These are phyloP conservation scores for Pteruthius melanotis DNA, from an alignment of 2,113 vertebrate species.

Conservation along the genomic window DNA sequence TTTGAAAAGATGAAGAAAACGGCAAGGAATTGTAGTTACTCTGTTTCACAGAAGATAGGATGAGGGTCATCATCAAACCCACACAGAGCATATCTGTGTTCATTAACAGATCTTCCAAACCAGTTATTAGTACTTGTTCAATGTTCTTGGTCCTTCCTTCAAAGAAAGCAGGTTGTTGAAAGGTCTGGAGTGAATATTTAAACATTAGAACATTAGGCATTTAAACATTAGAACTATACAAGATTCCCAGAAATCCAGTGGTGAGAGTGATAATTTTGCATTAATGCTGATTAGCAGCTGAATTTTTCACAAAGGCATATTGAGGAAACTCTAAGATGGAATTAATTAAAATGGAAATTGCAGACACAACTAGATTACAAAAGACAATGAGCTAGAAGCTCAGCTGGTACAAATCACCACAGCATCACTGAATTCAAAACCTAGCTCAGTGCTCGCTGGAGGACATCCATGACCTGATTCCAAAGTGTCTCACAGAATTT, in stretches of 20 bases:
- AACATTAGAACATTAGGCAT: background rate
- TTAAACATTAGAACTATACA: background rate
- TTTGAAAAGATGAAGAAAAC: background rate
- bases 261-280: background rate
- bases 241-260: background rate
- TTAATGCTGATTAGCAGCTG: background rate
- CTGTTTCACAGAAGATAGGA: rapidly evolving
- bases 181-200: background rate
- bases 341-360: slow-evolving; percentile 31
- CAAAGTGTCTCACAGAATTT: background rate
- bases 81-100: background rate
- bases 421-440: background rate
- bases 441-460: background rate
- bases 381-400: slow-evolving; percentile 2
- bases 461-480: background rate
- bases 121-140: background rate
- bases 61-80: background rate
- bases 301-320: background rate
- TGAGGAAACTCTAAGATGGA: background rate
- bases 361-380: background rate
- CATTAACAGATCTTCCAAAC: background rate
- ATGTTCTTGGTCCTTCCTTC: background rate
- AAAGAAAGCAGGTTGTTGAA: background rate
- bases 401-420: background rate
- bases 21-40: background rate